Conservation (phyloP, 2,888 invertebrate species). For the Drosophila setosimentum region DNA sequence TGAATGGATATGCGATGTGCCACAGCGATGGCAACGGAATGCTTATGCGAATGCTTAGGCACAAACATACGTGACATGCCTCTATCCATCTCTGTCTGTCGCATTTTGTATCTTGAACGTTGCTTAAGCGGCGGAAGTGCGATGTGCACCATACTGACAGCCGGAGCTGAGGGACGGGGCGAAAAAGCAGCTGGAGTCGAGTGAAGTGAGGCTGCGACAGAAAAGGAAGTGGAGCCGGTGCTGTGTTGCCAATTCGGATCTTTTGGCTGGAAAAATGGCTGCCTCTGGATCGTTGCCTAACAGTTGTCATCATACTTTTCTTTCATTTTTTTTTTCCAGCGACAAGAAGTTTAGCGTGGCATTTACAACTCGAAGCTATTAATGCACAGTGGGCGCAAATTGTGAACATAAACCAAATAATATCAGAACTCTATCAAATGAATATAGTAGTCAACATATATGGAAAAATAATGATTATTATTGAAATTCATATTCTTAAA, state of each 20-base stretch:
- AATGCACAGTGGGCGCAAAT: conserved; percentile 36
- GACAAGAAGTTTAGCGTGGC: conserved; percentile 8
- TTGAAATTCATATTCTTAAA: background rate
- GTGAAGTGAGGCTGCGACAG: conserved; percentile 29
- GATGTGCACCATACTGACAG: conserved; percentile 60
- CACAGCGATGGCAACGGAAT: conserved; percentile 63
- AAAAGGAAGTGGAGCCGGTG: conserved; percentile 21
- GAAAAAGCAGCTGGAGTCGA: conserved; percentile 23
- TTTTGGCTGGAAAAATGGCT: conserved; percentile 66
- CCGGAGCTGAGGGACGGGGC: conserved; percentile 31
- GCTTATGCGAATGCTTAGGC: conserved; percentile 78
- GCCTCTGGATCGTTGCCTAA: conserved; percentile 55
- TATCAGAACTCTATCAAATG: background rate
- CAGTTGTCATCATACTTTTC: conserved; percentile 65
- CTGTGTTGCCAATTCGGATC: conserved; percentile 46
- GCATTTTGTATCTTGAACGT: conserved; percentile 20
- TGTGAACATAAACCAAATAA: background rate
- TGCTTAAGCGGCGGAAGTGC: conserved; percentile 66
- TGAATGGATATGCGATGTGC: conserved; percentile 54
- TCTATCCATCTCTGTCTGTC: conserved; percentile 27
- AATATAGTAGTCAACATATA: background rate
- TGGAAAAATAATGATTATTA: background rate
- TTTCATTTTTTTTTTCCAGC: conserved; percentile 17
- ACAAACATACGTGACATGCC: conserved; percentile 75
- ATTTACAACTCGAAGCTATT: conserved; percentile 17